phyloP scores from a whole-genome alignment of 2,797 vertebrate species.

The Buphagus erythrorhynchus region DNA sequence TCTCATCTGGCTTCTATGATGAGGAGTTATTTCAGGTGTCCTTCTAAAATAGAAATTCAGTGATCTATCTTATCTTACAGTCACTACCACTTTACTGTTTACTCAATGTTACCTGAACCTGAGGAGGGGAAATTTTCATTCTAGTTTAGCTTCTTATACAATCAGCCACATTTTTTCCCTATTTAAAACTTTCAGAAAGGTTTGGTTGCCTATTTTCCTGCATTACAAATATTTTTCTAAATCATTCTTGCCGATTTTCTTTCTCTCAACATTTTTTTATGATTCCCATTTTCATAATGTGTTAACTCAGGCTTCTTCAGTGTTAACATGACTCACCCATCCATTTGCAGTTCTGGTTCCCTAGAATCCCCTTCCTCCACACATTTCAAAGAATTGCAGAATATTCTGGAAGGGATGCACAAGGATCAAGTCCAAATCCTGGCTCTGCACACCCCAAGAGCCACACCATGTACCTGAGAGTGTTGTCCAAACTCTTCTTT shows the following conservation, averaged over 20 bases:
- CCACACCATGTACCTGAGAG: not conserved
- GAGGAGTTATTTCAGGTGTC: not conserved
- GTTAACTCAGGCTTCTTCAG: not conserved
- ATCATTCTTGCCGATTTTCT: not conserved
- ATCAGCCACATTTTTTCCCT: not conserved
- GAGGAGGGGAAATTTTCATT: not conserved
- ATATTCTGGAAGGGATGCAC: not conserved
- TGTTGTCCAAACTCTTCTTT: not conserved
- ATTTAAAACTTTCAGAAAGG: not conserved
- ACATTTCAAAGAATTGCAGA: not conserved
- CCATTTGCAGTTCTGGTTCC: not conserved
- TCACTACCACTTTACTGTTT: not conserved
- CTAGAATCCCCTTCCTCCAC: not conserved
- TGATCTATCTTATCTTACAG: not conserved
- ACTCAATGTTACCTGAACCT: not conserved
- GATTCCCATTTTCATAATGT: not conserved
- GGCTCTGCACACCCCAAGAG: not conserved
- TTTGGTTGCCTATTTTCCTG: not conserved
- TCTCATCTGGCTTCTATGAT: not conserved
- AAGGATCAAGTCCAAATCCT: not conserved
- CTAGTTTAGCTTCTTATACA: not conserved
- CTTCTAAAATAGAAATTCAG: not conserved
- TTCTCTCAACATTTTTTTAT: not conserved
- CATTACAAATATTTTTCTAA: not conserved
- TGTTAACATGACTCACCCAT: not conserved